These are phyloP conservation scores for Agrenia bidenticulata DNA, from an alignment of 2,888 invertebrate genomes.

Conservation along the genomic window DNA sequence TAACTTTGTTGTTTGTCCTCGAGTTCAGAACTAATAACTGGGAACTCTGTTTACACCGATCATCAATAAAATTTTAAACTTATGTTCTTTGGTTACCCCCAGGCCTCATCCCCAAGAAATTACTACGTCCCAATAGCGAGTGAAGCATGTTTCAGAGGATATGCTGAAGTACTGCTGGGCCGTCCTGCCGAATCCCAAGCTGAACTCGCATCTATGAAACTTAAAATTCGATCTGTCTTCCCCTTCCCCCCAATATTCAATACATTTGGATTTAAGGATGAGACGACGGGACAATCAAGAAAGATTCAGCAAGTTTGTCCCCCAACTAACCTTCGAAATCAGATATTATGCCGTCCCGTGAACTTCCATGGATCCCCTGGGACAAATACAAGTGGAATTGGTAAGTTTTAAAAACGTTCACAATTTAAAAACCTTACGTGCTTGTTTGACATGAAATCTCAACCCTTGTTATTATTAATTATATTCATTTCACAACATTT, in stretches of 20 bases:
- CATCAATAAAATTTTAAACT: neutral
- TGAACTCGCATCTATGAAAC: constrained; percentile 27
- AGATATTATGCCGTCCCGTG: no score
- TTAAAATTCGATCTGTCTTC: neutral
- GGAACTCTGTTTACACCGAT: no score
- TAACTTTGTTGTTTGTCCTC: no score
- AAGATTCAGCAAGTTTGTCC: no score
- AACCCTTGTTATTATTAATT: no score
- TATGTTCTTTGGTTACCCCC: neutral
- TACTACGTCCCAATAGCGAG: constrained; percentile 2
- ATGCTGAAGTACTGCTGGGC: constrained; percentile 26
- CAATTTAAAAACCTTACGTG: no score
- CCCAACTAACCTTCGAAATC: constrained; percentile 3
- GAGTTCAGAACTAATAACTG: no score
- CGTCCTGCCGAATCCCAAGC: constrained; percentile 28
- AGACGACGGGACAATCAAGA: no score
- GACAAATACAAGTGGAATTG: constrained; percentile 1
- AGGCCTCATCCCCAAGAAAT: neutral
- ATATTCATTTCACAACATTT: neutral
- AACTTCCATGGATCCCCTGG: constrained; percentile 1
- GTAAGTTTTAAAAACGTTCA: neutral
- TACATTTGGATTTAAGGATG: no score
- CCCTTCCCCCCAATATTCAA: no score
- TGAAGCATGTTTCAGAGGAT: constrained; percentile 11
- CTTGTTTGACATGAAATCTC: no score